A percentile compares a stretch with the other conserved stretches of the same genome.
phyloP scores from a whole-genome alignment of 2,888 invertebrate species.

The Drosophila mimetica region DNA sequence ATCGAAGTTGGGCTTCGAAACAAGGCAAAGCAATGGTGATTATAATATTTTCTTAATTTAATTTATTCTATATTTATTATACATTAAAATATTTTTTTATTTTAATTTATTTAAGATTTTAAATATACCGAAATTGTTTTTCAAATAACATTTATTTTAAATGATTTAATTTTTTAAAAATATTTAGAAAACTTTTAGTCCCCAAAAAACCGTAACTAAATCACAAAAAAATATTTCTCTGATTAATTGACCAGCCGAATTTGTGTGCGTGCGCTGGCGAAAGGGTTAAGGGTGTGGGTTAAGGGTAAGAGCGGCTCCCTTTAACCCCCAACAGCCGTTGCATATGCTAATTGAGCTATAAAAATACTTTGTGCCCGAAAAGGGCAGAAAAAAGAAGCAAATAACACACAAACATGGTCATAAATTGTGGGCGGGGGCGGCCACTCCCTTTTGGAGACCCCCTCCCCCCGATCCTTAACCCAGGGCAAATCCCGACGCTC shows the following conservation, averaged over 20 bases:
- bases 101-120: neutral
- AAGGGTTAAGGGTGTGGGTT: constrained; percentile 27
- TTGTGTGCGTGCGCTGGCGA: constrained; percentile 22
- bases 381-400: constrained; percentile 28
- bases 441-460: neutral
- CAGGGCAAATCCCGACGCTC: constrained; percentile 11
- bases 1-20: neutral
- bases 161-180: no score
- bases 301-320: constrained; percentile 4
- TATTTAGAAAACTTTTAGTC: no score
- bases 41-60: neutral
- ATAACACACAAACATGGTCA: constrained; percentile 63
- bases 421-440: constrained; percentile 51
- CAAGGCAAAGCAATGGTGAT: neutral
- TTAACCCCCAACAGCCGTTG: constrained; percentile 23
- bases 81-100: neutral
- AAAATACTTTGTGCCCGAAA: constrained; percentile 71
- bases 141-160: no score
- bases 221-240: constrained; percentile 30
- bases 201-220: neutral
- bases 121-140: no score
- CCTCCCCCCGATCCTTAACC: neutral
- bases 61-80: no score
- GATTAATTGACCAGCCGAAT: constrained; percentile 57
- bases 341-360: constrained; percentile 78